Conservation (phyloP, 2,797 vertebrate species). For the Falco peregrinus region DNA sequence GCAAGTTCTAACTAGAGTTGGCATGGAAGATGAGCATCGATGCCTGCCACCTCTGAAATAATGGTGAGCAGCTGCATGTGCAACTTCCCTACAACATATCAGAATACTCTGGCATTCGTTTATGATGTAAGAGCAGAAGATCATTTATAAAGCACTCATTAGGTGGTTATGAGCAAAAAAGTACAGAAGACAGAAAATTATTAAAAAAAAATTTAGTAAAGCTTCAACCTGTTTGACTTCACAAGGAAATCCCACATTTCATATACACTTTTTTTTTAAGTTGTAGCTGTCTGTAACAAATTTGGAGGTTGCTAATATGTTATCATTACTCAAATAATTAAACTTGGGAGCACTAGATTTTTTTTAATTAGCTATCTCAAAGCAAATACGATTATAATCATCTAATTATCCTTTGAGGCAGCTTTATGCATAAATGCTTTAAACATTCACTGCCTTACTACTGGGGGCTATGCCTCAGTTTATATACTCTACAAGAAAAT, state of each 20-base stretch:
- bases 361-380: slow-evolving; percentile 80
- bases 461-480: slow-evolving; percentile 30
- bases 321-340: slow-evolving; percentile 77
- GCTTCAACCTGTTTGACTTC: neutral
- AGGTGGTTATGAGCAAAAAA: neutral
- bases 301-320: slow-evolving; percentile 55
- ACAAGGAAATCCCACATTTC: neutral
- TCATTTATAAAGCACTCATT: neutral
- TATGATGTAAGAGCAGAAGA: neutral
- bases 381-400: slow-evolving; percentile 73
- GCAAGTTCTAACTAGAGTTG: neutral
- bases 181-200: neutral
- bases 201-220: neutral
- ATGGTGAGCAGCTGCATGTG: neutral
- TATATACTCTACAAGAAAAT: slow-evolving; percentile 41
- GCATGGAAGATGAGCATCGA: neutral
- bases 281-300: slow-evolving; percentile 35
- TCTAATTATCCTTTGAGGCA: slow-evolving; percentile 75
- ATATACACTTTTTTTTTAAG: neutral
- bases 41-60: neutral
- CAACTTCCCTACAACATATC: neutral
- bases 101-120: neutral
- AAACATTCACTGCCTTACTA: slow-evolving; percentile 54
- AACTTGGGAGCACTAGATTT: slow-evolving; percentile 70
- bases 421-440: slow-evolving; percentile 70